Base-by-base conservation (phyloP, 2,113 vertebrate genomes). In the Oncorhynchus clarkii region DNA sequence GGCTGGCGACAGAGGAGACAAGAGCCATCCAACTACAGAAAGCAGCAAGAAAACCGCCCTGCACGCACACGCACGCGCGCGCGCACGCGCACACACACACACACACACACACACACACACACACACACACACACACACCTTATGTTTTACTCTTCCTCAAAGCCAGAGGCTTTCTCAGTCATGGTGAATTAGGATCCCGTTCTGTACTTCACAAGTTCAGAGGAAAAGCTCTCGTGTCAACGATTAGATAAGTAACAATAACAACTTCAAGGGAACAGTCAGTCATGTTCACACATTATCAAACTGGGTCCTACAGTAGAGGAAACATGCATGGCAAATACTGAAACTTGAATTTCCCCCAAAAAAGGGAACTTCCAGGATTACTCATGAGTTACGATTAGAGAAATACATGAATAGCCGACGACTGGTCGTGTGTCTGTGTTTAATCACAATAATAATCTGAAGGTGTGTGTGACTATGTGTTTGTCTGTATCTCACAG, bases 401-500 rank as follows among this genome's bases (percentile, higher is more conserved):
- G 16, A 54, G 51, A 82, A 65, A 70, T 31, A 51, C 60, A 39
- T 9, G 72, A 2, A 71, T 74, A 29, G 75, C 22, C 2, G 39
- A 22, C 16, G 1, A 29, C 29, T 54, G 51, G 4, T 54, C 4
- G 51, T 18, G 48, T 45, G 39, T 45, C 9, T 39, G 34, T 9
- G 34, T 39, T 39, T 39, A 39, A 39, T 45, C 11, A 45, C 11
- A 11, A 45, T 11, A 45, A 45, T 45, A 11, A 45, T 71, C 48
- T 71, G 49, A 57, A 1, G 20, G 20, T 70, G 39, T 71, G 48
- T 71, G 70, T 71, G 49, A 12, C 9, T 29, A 48, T 22, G 12
- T 34, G 75, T 60, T 68, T 82, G 80, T 79, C 77, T 83, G 88
- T 84, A 78, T 82, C 74, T 27, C 27, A 27, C 77, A 73, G 85